Conservation (phyloP, 2,113 vertebrate genomes). For the Ophiodon elongatus region DNA sequence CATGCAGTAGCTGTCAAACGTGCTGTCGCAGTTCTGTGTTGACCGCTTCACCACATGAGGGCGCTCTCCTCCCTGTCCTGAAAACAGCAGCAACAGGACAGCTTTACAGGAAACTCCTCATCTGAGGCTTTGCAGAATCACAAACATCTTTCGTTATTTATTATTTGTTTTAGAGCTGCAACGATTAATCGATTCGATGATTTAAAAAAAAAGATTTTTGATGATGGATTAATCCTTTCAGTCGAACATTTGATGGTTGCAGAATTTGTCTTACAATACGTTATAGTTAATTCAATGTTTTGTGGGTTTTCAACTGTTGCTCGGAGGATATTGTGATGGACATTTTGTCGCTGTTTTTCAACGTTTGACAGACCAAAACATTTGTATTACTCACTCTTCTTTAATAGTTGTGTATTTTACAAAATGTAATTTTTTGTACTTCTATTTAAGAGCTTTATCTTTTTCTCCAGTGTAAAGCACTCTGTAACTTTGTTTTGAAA, state of each 20-base stretch:
- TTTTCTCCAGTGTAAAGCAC: background rate
- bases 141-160: background rate
- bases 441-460: background rate
- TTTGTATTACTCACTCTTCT: background rate
- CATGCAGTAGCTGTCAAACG: constrained; percentile 72
- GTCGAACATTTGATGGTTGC: background rate
- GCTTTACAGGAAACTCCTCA: background rate
- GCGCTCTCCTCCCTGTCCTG: constrained; percentile 60
- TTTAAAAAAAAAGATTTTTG: background rate
- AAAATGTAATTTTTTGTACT: too few relatives aligned
- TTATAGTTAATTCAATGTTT: background rate
- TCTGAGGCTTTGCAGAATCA: background rate
- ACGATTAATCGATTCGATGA: too few relatives aligned
- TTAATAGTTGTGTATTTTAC: background rate
- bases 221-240: background rate
- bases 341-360: background rate
- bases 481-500: background rate
- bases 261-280: background rate
- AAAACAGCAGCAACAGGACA: background rate
- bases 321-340: background rate
- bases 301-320: background rate
- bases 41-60: constrained; percentile 59
- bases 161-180: background rate
- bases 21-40: constrained; percentile 54
- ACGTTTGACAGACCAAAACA: background rate